phyloP scores from a whole-genome alignment of 1,140 invertebrate genomes.

The Drosophila tristis region DNA sequence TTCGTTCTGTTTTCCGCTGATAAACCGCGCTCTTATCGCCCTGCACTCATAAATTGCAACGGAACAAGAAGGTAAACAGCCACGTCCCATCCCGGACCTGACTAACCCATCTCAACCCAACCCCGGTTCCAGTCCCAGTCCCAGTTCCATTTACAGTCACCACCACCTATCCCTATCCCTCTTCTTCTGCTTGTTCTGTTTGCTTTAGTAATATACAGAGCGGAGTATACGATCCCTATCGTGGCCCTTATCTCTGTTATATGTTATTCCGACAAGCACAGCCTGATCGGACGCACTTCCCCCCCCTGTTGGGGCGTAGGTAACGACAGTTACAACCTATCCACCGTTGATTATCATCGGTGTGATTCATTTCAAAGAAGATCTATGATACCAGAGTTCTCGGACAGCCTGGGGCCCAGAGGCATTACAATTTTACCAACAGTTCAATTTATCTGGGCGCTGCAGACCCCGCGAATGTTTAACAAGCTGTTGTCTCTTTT shows the following conservation, averaged over 20 bases:
- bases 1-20: constrained; percentile 26
- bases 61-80: constrained; percentile 75
- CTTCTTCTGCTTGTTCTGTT: constrained; percentile 34
- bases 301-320: constrained; percentile 17
- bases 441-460: constrained; percentile 41
- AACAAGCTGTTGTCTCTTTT: constrained; percentile 78
- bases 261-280: constrained; percentile 30
- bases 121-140: constrained; percentile 3
- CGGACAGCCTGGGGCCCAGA: constrained; percentile 8
- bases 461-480: constrained; percentile 57
- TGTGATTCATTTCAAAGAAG: constrained; percentile 70
- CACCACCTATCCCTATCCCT: constrained; percentile 26
- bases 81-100: constrained; percentile 32
- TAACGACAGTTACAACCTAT: constrained; percentile 18
- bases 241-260: constrained; percentile 59
- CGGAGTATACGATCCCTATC: constrained; percentile 23
- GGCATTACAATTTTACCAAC: constrained; percentile 22
- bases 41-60: constrained; percentile 79
- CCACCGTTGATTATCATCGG: constrained; percentile 51
- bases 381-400: constrained; percentile 47
- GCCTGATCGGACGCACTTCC: constrained; percentile 62
- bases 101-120: constrained; percentile 57
- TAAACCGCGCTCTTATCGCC: constrained; percentile 60
- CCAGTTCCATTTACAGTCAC: constrained; percentile 6
- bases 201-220: constrained; percentile 57